Conservation (phyloP, 2,797 vertebrate genomes). For the Falco naumanni region DNA sequence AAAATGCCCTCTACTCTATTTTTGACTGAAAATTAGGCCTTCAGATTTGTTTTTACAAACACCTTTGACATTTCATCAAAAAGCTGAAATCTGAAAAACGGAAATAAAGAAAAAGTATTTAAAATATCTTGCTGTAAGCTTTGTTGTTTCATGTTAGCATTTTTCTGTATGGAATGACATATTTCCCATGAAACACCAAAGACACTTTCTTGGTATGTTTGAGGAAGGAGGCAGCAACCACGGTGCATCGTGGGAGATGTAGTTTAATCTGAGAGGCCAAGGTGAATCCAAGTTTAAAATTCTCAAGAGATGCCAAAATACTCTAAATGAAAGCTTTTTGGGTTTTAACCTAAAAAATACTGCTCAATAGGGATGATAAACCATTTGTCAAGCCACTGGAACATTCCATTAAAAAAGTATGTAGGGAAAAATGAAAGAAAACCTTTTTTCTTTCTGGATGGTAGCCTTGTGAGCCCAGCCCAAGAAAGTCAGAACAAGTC, state of each 20-base stretch:
- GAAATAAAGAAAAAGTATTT: neutral
- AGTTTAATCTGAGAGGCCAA: neutral
- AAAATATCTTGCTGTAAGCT: neutral
- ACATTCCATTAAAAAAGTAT: neutral
- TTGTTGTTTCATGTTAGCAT: neutral
- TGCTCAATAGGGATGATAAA: neutral
- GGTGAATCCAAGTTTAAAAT: neutral
- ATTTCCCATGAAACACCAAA: neutral
- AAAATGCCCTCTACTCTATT: neutral
- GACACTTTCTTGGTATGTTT: neutral
- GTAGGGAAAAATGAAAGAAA: neutral
- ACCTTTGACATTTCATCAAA: neutral
- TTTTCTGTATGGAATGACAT: neutral
- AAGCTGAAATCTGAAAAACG: neutral
- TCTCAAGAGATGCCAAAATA: neutral
- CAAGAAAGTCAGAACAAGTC: slow-evolving; percentile 3
- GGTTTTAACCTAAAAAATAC: neutral
- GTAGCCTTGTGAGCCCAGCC: neutral
- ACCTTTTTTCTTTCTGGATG: neutral
- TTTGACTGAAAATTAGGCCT: neutral
- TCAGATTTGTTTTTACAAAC: neutral
- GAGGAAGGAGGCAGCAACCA: neutral
- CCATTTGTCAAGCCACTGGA: slow-evolving; percentile 9
- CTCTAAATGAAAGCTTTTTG: neutral
- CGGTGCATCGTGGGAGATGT: neutral